Conservation (phyloP, 2,888 invertebrate species). For the Podotricha telesiphe region DNA sequence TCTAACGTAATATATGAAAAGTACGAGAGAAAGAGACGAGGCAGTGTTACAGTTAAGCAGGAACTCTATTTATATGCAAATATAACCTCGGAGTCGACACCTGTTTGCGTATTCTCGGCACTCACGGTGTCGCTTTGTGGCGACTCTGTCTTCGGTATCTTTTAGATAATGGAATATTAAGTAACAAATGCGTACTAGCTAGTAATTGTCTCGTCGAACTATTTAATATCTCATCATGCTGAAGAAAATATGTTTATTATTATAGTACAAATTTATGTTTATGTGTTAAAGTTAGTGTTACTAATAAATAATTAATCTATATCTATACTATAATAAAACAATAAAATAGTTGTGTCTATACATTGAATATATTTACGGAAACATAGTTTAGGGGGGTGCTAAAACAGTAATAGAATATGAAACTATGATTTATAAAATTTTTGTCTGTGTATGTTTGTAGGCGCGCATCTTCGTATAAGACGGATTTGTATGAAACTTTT, state of each 20-base stretch:
- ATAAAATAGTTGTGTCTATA: no score
- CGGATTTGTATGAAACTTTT: no score
- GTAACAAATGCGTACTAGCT: conserved; percentile 50
- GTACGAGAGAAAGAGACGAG: conserved; percentile 76
- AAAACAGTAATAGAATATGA: no score
- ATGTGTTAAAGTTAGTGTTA: no score
- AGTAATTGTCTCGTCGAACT: conserved; percentile 44
- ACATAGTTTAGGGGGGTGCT: no score
- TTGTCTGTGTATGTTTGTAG: no score
- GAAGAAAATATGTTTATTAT: background rate
- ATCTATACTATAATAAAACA: no score
- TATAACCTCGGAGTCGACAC: conserved; percentile 82
- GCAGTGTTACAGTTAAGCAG: conserved; percentile 82
- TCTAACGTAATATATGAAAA: conserved; percentile 62
- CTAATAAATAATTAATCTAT: no score
- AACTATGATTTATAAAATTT: no score
- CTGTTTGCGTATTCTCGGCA: conserved; percentile 83
- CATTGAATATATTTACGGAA: no score
- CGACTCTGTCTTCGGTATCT: conserved; percentile 75
- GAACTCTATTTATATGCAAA: conserved; percentile 85
- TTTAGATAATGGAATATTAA: conserved; percentile 65
- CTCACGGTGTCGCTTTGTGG: conserved; percentile 73
- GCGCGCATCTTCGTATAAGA: no score
- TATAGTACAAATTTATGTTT: no score
- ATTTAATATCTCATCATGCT: conserved; percentile 46